Percentiles rank a stretch among this genome's conserved stretches.
phyloP scores from a whole-genome alignment of 2,113 vertebrate species.

The Rhynchomys soricoides region DNA sequence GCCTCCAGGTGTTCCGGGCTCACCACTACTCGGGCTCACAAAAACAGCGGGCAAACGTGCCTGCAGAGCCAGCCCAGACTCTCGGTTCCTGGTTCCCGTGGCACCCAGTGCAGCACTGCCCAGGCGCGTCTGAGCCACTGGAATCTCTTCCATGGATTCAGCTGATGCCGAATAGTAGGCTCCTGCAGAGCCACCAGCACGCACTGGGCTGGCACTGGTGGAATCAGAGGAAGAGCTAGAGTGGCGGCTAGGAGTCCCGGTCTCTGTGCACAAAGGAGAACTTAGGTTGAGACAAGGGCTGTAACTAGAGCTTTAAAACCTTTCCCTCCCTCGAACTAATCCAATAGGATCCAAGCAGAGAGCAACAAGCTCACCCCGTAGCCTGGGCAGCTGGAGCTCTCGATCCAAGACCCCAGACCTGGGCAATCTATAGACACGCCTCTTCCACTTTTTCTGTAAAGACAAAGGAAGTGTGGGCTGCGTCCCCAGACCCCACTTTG shows the following conservation, averaged over 20 bases:
- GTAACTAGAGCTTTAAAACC: neutral
- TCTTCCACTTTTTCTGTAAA: slow-evolving; percentile 89
- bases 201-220: slow-evolving; percentile 75
- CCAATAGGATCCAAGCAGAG: slow-evolving; percentile 71
- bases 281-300: neutral
- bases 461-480: neutral
- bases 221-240: slow-evolving; percentile 78
- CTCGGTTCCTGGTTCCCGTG: fast-evolving
- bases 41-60: slow-evolving; percentile 86
- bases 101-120: slow-evolving; percentile 86
- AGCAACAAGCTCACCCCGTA: slow-evolving; percentile 73
- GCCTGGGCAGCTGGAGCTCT: slow-evolving; percentile 26
- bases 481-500: neutral
- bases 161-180: slow-evolving; percentile 93
- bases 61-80: slow-evolving; percentile 86
- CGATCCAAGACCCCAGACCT: slow-evolving; percentile 80
- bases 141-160: slow-evolving; percentile 94
- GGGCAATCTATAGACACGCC: slow-evolving; percentile 82
- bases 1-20: slow-evolving; percentile 54
- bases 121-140: slow-evolving; percentile 90
- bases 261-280: slow-evolving; percentile 21
- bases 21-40: slow-evolving; percentile 89
- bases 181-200: slow-evolving; percentile 85
- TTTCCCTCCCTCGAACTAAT: neutral
- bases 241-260: neutral